Base-by-base conservation (phyloP, 2,888 invertebrate genomes). In the Dioctria rufipes region DNA sequence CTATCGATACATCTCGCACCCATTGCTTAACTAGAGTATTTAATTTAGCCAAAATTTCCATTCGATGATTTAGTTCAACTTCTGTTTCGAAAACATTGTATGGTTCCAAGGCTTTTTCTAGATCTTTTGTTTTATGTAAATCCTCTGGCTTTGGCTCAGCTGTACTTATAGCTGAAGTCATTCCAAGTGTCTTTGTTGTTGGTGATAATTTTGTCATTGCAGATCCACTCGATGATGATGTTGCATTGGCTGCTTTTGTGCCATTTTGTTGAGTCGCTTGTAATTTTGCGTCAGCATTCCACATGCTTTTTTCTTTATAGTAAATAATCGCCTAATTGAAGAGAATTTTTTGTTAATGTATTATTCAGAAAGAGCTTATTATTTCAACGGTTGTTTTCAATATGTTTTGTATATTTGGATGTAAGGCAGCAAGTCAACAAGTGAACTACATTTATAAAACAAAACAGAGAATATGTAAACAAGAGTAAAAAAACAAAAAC, bases 101-200 rank as follows among this genome's bases (percentile, higher is more conserved):
- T 0, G 96, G 96, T 84, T 93, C 91, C 1, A 98, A 90, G n/a
- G 93, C 91, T 84, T 93, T 93, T 84, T 93, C 92, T 75, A 96
- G 89, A 85, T 95, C 95, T 75, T 90, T 91, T 0, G 95, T 94
- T 85, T 93, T 91, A 82, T 91, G 90, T 66, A 93, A 84, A 88
- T 96, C 96, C 83, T 92, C 90, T 3, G 92, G 91, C 86, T 94
- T 94, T 6, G 96, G 96, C 79, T 92, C 93, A 82, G 97, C 96
- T 87, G 94, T 91, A 84, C 96, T 97, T 83, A 98, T 97, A 81
- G 98, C 97, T 39, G 97, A 96, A 5, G 98, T 98, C 94, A 98
- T 96, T 80, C 98, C 98, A 86, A 95, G 82, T 40, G 83, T 83
- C 80, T 82, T 83, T 8, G 83, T 82, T 11, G 82, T 71, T 25